Evolutionary conservation across 2,888 invertebrate genomes (phyloP).

Genomic region (Drosophila tanythrix): DNA sequence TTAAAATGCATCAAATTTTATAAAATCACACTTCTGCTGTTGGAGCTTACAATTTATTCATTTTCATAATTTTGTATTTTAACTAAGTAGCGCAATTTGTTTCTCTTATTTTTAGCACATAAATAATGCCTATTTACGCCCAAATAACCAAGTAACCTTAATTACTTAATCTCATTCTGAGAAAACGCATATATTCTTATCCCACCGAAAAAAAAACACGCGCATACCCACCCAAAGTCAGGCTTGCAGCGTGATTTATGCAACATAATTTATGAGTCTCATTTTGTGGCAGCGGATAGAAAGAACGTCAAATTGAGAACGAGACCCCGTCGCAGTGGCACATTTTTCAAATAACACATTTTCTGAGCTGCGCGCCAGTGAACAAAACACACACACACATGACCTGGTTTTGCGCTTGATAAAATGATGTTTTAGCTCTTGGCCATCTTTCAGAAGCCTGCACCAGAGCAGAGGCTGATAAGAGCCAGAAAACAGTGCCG

Average conservation of each 20-base stretch:
- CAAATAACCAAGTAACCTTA: constrained; percentile 12
- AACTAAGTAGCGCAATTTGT: background rate
- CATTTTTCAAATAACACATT: constrained; percentile 52
- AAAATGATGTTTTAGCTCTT: constrained; percentile 51
- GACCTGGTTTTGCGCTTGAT: constrained; percentile 68
- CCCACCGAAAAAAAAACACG: background rate
- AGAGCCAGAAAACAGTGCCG: constrained; percentile 50
- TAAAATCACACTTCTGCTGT: background rate
- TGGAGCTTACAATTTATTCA: background rate
- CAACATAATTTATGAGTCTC: constrained; percentile 69
- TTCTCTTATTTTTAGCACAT: constrained; percentile 8
- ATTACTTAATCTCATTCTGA: constrained; percentile 26
- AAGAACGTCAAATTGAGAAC: constrained; percentile 15
- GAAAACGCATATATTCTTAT: constrained; percentile 9
- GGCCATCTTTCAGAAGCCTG: constrained; percentile 1
- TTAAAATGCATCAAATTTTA: background rate
- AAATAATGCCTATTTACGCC: constrained; percentile 18
- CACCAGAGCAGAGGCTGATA: constrained; percentile 39
- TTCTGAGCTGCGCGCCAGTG: constrained; percentile 15
- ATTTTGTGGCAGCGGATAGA: constrained; percentile 44
- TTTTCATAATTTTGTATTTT: background rate
- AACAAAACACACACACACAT: constrained; percentile 66
- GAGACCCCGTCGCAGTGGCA: constrained; percentile 19
- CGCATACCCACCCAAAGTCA: constrained; percentile 2
- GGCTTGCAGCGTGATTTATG: constrained; percentile 64